Conservation (phyloP, 2,797 vertebrate species). For the Eulemur mongoz region DNA sequence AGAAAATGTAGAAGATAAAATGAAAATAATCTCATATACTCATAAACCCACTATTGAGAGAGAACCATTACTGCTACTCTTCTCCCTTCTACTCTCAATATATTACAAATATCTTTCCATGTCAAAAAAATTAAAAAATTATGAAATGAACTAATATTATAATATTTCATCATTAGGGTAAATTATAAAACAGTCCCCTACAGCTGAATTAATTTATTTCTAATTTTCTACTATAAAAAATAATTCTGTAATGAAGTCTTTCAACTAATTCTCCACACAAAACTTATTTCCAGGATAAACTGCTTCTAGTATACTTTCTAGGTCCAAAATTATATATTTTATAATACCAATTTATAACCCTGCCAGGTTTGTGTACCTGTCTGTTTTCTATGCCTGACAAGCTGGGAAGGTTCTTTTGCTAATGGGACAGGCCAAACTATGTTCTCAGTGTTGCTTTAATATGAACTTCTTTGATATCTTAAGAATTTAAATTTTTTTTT, state of each 20-base stretch:
- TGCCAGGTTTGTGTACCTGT: neutral
- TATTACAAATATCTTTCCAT: neutral
- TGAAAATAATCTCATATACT: neutral
- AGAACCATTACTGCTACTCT: neutral
- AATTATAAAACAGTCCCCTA: neutral
- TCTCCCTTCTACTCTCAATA: neutral
- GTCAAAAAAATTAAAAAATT: neutral
- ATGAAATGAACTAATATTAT: neutral
- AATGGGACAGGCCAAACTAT: neutral
- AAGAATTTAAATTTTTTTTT: neutral
- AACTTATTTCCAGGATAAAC: neutral
- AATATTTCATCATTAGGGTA: neutral
- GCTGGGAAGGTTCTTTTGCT: neutral
- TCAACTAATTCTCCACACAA: neutral
- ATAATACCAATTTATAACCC: neutral
- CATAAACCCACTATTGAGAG: neutral
- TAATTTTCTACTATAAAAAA: conserved; percentile 26
- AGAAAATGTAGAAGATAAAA: neutral
- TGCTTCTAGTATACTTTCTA: neutral
- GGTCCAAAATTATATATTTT: neutral
- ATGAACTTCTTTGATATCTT: neutral
- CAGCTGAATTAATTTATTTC: neutral
- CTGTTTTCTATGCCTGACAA: neutral
- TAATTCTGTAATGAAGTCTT: neutral
- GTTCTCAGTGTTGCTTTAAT: neutral